phyloP scores from a whole-genome alignment of 2,797 vertebrate genomes.

The Simalia tracyae region DNA sequence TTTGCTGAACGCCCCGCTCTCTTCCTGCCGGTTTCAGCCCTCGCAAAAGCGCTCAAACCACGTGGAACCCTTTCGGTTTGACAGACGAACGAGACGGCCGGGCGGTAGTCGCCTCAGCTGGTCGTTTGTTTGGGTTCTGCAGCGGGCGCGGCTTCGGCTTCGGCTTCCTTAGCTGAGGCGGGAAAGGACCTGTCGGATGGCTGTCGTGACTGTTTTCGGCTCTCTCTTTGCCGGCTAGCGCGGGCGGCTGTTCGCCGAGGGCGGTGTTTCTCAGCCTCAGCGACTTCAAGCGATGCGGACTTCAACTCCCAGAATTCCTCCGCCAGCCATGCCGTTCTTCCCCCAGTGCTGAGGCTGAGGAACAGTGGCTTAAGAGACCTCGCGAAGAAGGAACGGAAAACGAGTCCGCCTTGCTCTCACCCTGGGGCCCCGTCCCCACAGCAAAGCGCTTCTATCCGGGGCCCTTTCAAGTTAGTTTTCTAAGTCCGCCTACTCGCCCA shows the following conservation, averaged over 20 bases:
- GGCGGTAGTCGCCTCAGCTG: conserved; percentile 54
- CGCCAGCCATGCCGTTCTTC: background rate
- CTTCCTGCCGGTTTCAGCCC: background rate
- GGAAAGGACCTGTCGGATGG: background rate
- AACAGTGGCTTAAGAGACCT: background rate
- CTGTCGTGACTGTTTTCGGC: background rate
- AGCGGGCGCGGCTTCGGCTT: background rate
- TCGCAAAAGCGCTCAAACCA: background rate
- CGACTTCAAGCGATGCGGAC: background rate
- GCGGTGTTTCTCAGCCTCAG: background rate
- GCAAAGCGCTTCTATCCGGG: background rate
- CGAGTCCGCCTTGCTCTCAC: background rate
- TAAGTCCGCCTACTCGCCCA: background rate
- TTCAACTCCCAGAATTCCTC: background rate
- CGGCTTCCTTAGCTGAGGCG: background rate
- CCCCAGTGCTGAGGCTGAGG: background rate
- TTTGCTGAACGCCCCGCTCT: background rate
- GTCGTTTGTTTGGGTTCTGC: background rate
- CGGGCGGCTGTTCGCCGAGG: background rate
- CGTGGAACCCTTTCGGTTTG: background rate
- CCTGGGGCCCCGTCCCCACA: background rate
- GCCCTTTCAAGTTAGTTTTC: background rate
- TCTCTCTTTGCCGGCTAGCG: background rate
- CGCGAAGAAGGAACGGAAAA: no score
- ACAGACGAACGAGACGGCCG: background rate